Evolutionary conservation across 2,888 invertebrate species (phyloP).

Genomic region (Melieria picta): DNA sequence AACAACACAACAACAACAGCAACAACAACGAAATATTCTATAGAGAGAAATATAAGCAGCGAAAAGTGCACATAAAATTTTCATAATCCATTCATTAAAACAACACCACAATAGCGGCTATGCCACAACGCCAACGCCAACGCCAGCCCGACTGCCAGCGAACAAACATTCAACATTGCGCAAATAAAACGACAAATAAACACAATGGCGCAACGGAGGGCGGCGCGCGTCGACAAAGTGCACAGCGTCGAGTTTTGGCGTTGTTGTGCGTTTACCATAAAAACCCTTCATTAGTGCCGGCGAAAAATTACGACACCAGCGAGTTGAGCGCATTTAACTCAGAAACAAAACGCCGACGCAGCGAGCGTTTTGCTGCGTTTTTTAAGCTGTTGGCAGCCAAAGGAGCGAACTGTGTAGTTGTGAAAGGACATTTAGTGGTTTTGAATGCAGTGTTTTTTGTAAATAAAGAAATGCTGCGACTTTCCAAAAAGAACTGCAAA

Average conservation of each 20-base stretch:
- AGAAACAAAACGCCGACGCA: no score
- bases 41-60: constrained; percentile 9
- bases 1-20: neutral
- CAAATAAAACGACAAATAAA: neutral
- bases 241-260: neutral
- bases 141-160: neutral
- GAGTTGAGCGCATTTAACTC: constrained; percentile 15
- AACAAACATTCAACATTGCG: constrained; percentile 3
- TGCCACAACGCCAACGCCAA: constrained; percentile 12
- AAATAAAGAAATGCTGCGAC: no score
- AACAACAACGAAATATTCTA: neutral
- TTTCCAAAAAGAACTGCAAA: no score
- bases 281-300: constrained; percentile 27
- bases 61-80: constrained; percentile 25
- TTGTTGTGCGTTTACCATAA: constrained; percentile 15
- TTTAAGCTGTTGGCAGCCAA: no score
- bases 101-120: constrained; percentile 30
- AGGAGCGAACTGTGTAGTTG: no score
- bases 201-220: neutral
- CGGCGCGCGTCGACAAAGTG: neutral
- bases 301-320: constrained; percentile 17
- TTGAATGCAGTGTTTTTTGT: no score
- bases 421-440: no score
- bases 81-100: constrained; percentile 41
- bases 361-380: no score